Evolutionary conservation across 2,888 invertebrate species (phyloP).

Genomic region (Drosophila meridiana): DNA sequence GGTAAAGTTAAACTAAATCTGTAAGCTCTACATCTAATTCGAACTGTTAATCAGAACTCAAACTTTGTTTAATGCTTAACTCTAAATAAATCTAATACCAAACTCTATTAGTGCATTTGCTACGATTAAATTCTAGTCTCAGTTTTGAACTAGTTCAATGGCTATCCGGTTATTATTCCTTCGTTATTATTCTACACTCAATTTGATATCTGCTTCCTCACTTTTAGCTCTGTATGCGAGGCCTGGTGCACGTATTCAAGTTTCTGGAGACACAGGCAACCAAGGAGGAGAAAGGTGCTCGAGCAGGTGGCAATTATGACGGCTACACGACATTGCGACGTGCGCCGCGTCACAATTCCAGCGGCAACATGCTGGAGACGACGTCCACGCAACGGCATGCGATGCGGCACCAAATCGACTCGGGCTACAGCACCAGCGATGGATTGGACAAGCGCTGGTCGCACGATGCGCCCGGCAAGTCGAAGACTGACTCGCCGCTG

Average conservation of each 20-base stretch:
- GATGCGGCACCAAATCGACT: constrained; percentile 91
- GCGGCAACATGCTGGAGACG: constrained; percentile 81
- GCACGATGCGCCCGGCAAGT: constrained; percentile 87
- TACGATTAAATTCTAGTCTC: background rate
- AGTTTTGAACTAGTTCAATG: background rate
- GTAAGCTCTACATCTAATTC: background rate
- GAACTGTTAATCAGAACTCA: background rate
- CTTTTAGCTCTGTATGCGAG: constrained; percentile 90
- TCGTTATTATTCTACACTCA: background rate
- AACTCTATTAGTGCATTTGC: background rate
- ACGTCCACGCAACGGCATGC: constrained; percentile 68
- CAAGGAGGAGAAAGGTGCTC: constrained; percentile 86
- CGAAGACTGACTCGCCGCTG: constrained; percentile 82
- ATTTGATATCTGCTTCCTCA: background rate
- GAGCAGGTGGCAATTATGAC: constrained; percentile 84
- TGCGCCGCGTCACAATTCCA: constrained; percentile 82
- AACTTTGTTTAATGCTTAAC: background rate
- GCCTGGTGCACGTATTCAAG: constrained; percentile 97
- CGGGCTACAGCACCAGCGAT: constrained; percentile 95
- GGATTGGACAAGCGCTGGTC: constrained; percentile 93
- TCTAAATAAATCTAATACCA: background rate
- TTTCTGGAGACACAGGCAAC: constrained; percentile 95
- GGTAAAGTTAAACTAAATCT: background rate
- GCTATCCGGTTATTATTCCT: background rate
- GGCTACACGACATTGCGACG: constrained; percentile 84